Conservation (phyloP, 2,113 vertebrate species). For the Gila orcuttii region DNA sequence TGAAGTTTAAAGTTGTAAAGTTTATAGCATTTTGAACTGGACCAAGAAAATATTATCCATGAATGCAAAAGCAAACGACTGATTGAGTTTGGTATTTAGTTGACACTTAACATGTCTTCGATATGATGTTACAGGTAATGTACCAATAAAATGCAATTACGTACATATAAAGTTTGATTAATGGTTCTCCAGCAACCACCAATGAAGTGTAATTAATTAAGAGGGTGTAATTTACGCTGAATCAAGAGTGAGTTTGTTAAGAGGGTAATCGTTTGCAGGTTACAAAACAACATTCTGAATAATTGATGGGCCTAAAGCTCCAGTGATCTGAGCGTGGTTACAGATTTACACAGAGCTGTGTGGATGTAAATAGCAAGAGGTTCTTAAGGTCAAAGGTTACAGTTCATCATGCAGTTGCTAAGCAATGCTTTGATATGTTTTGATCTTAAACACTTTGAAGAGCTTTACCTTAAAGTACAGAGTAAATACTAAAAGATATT, state of each 20-base stretch:
- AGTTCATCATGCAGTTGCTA: background rate
- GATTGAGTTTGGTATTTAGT: background rate
- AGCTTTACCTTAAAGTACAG: background rate
- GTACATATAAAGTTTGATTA: background rate
- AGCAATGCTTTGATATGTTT: constrained; percentile 9
- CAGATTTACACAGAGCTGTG: background rate
- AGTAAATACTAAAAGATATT: background rate
- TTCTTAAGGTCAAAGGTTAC: background rate
- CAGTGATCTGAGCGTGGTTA: background rate
- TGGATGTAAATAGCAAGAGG: background rate
- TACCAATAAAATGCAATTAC: background rate
- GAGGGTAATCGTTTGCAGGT: constrained; percentile 8
- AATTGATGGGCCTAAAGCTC: constrained; percentile 5
- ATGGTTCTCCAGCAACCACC: constrained; percentile 9
- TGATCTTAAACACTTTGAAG: background rate
- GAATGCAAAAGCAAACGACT: background rate
- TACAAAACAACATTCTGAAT: constrained; percentile 20
- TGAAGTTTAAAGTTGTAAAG: too few relatives aligned
- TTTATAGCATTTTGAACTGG: background rate
- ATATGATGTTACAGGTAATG: constrained; percentile 21
- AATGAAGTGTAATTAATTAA: constrained; percentile 23
- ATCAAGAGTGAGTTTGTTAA: background rate
- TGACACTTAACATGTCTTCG: background rate
- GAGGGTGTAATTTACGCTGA: background rate
- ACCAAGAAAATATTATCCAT: background rate